Conservation (phyloP, 2,888 invertebrate species). For the Siphlonurus alternatus region DNA sequence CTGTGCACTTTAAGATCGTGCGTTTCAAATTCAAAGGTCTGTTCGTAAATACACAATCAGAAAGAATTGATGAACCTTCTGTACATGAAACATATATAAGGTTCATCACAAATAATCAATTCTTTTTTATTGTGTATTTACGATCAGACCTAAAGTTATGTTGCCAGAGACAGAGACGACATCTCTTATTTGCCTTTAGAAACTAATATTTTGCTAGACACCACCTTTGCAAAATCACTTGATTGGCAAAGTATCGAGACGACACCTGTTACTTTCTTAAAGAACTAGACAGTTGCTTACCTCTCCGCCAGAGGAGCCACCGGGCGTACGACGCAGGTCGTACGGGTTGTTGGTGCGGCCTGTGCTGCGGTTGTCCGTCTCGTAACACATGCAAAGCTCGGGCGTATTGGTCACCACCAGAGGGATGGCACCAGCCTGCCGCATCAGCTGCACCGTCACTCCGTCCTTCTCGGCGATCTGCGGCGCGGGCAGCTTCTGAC, state of each 20-base stretch:
- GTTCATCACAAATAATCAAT: too few relatives aligned
- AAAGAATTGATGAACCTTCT: too few relatives aligned
- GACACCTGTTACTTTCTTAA: neutral
- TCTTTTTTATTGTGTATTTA: too few relatives aligned
- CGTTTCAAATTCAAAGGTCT: too few relatives aligned
- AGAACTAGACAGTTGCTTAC: neutral
- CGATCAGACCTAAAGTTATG: too few relatives aligned
- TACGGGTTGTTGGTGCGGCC: constrained; percentile 36
- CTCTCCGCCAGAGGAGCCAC: constrained; percentile 8
- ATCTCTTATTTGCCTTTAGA: too few relatives aligned
- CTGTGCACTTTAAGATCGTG: too few relatives aligned
- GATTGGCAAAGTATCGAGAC: neutral
- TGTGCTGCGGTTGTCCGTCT: constrained; percentile 33
- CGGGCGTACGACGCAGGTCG: constrained; percentile 25
- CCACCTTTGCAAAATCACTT: neutral
- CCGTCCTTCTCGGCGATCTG: constrained; percentile 26
- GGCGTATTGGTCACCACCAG: constrained; percentile 34
- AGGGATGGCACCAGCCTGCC: constrained; percentile 30
- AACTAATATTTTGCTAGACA: neutral
- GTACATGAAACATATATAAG: too few relatives aligned
- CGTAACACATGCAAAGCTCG: constrained; percentile 37
- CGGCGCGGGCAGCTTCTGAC: neutral
- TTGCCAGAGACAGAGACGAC: too few relatives aligned
- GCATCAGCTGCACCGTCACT: constrained; percentile 25
- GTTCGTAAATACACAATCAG: too few relatives aligned